phyloP scores from a whole-genome alignment of 2,113 vertebrate genomes.

The Turdus rufiventris region DNA sequence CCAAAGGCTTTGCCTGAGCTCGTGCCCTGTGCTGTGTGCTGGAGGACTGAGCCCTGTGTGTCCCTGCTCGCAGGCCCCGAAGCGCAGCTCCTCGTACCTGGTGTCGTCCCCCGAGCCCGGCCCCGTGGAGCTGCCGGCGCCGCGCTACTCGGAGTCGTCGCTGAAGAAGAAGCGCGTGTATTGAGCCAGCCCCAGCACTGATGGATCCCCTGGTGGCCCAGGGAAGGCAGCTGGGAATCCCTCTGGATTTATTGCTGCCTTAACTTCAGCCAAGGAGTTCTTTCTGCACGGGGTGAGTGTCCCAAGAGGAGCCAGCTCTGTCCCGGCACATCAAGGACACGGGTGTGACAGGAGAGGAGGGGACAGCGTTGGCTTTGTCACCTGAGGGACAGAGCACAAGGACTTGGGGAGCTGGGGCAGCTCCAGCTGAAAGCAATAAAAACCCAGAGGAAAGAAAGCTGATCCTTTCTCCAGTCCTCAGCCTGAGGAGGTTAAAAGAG shows the following conservation, averaged over 20 bases:
- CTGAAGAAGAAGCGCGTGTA: constrained; percentile 88
- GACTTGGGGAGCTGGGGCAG: not conserved
- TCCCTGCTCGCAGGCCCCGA: constrained; percentile 58
- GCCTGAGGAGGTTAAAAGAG: constrained; percentile 1
- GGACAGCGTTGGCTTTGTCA: not conserved
- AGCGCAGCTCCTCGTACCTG: constrained; percentile 85
- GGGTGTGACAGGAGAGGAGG: not conserved
- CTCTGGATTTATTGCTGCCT: constrained; percentile 67
- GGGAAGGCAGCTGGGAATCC: not conserved
- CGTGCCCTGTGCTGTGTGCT: no score
- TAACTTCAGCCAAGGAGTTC: constrained; percentile 38
- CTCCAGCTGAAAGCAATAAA: constrained; percentile 70
- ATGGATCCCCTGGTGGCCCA: not conserved
- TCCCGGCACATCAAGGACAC: not conserved
- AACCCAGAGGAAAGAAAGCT: not conserved
- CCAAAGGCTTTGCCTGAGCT: no score
- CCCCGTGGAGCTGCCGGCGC: constrained; percentile 73
- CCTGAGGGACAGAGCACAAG: not conserved
- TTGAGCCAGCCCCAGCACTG: not conserved
- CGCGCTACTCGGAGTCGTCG: constrained; percentile 83
- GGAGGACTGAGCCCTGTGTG: no score
- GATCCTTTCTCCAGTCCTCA: constrained; percentile 54
- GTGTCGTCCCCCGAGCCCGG: constrained; percentile 79
- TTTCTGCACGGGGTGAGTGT: not conserved
- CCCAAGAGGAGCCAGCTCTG: not conserved